Evolutionary conservation across 1,140 invertebrate species (phyloP), one percentile per base, ranked within the genome.

Genomic region (Eurosta solidaginis): DNA sequence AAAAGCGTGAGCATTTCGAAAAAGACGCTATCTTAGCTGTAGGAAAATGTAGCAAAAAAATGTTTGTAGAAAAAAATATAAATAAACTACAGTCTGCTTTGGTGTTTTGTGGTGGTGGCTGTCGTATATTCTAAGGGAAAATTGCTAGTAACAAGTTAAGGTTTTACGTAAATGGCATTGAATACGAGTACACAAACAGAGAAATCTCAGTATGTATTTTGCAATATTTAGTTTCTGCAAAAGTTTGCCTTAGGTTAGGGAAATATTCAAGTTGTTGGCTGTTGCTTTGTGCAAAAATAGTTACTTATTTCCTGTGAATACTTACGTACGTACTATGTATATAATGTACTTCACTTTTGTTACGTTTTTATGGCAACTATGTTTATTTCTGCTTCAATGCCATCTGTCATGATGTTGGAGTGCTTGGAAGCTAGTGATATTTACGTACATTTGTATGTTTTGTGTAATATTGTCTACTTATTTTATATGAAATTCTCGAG

Each of bases 401-500:
- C 14, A 36, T 17, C 25, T 59, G 52, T 33, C 10, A 33, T 12
- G 10, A 33, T 68, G 40, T 68, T 68, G 20, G 33, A 68, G 17
- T 40, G 59, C 59, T 68, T 36, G 17, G 17, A 1, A 40, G 59
- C 59, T n/a, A 54, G 25, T n/a, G 14, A 20, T 20, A 54, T 25
- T 12, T 20, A 33, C 40, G 59, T 68, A 17, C 40, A 27, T 29
- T 29, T 20, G 17, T 68, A 68, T 17, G 40, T 68, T 68, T 68
- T 68, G 17, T n/a, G n/a, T n/a, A n/a, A n/a, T n/a, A n/a, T n/a
- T n/a, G n/a, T n/a, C n/a, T n/a, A n/a, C n/a, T n/a, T n/a, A n/a
- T n/a, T n/a, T n/a, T n/a, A n/a, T n/a, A 33, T 9, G 33, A 68
- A 68, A 68, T 40, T 68, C 59, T 68, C 59, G 59, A 68, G 33